Conservation (phyloP, 2,888 invertebrate species). For the Phyllotreta cruciferae region DNA sequence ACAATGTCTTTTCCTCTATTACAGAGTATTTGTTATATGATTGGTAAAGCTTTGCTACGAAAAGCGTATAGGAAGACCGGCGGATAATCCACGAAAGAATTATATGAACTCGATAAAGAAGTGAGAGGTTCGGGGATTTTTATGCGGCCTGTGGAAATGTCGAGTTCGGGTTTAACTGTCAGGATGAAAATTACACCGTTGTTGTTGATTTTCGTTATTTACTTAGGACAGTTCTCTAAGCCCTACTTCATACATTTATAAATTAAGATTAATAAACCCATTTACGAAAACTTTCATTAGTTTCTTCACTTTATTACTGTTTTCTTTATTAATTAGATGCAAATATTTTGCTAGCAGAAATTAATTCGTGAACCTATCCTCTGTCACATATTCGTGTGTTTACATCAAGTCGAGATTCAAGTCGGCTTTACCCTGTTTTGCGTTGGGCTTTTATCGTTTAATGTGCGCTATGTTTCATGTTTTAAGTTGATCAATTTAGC, state of each 20-base stretch:
- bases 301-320: too few species aligned
- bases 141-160: constrained; percentile 1
- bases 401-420: constrained; percentile 12
- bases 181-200: background rate
- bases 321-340: too few species aligned
- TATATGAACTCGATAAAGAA: constrained; percentile 31
- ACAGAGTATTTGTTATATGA: constrained; percentile 42
- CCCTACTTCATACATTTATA: too few species aligned
- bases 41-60: constrained; percentile 35
- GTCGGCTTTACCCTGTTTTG: constrained; percentile 12
- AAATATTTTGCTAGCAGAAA: too few species aligned
- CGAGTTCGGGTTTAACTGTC: constrained; percentile 10
- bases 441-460: constrained; percentile 30
- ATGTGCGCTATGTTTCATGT: constrained; percentile 27
- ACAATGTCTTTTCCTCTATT: constrained; percentile 43
- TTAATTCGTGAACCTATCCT: too few species aligned
- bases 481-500: constrained; percentile 38
- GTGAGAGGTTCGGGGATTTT: constrained; percentile 7
- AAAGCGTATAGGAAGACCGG: constrained; percentile 25
- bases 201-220: background rate
- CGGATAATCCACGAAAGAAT: constrained; percentile 37
- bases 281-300: too few species aligned
- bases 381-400: too few species aligned
- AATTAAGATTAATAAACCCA: too few species aligned
- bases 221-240: background rate